Percentiles rank a stretch among this genome's conserved stretches.
Evolutionary conservation across 1,140 invertebrate genomes (phyloP).

Genomic region (Bombus pyrosoma): DNA sequence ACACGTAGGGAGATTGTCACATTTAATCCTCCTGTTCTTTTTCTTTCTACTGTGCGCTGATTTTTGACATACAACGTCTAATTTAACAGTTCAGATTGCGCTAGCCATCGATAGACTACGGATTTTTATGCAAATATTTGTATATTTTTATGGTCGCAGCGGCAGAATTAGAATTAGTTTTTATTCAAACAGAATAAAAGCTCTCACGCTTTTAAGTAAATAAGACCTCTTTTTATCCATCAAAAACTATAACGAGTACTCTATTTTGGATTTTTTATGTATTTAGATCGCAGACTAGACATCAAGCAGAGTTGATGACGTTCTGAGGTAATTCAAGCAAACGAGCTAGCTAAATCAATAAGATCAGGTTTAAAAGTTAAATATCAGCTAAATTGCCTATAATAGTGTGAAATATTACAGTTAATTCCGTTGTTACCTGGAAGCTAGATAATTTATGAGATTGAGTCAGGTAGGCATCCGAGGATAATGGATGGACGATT

Average conservation of each 20-base stretch:
- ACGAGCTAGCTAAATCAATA: not conserved
- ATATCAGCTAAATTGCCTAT: not conserved
- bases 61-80: not conserved
- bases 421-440: not conserved
- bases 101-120: no score
- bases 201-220: no score
- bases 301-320: not conserved
- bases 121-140: no score
- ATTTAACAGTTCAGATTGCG: not conserved
- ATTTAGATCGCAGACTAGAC: no score
- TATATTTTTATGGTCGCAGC: no score
- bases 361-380: not conserved
- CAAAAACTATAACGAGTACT: no score
- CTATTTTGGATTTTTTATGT: no score
- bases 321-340: not conserved
- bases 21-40: not conserved
- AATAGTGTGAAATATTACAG: not conserved
- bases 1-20: not conserved
- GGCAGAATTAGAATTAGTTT: no score
- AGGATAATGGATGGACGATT: not conserved
- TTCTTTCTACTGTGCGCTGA: no score
- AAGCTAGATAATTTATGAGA: not conserved
- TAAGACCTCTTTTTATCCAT: no score
- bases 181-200: no score
- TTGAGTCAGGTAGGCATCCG: not conserved